Evolutionary conservation across 2,888 invertebrate species (phyloP).

Genomic region (Myopa testacea): DNA sequence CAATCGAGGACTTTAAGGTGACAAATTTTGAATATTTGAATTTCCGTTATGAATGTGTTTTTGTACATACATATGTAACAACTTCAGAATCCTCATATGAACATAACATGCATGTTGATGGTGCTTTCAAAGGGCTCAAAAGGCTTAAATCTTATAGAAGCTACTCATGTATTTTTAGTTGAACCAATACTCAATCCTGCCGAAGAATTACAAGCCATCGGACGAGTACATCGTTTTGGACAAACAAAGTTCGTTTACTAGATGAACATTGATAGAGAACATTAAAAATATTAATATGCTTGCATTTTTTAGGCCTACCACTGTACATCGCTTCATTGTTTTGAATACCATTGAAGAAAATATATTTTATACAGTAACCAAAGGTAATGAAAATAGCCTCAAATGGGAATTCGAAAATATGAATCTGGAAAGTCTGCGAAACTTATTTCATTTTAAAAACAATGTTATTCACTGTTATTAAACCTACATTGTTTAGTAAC

Average conservation of each 20-base stretch:
- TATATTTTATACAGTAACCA: constrained; percentile 70
- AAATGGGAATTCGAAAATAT: constrained; percentile 62
- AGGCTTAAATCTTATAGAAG: constrained; percentile 83
- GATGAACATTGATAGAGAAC: not conserved
- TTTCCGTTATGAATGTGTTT: not conserved
- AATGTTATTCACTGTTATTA: constrained; percentile 25
- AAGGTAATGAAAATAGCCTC: constrained; percentile 58
- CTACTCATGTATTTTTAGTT: constrained; percentile 80
- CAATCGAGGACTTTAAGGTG: constrained; percentile 71
- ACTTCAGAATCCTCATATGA: constrained; percentile 64
- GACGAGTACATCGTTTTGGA: constrained; percentile 82
- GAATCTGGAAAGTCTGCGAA: constrained; percentile 54
- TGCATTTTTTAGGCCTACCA: constrained; percentile 69
- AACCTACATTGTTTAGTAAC: not conserved
- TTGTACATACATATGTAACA: not conserved
- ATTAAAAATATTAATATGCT: not conserved
- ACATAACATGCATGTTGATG: constrained; percentile 74
- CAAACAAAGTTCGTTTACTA: constrained; percentile 73
- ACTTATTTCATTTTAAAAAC: constrained; percentile 53
- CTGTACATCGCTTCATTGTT: constrained; percentile 79
- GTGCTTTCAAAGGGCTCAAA: constrained; percentile 78
- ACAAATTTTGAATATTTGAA: constrained; percentile 33
- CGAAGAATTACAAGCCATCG: constrained; percentile 82
- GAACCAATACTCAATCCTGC: constrained; percentile 81
- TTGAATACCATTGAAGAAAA: constrained; percentile 78